Evolutionary conservation across 2,113 vertebrate species (phyloP).

Genomic region (Rostratula benghalensis): DNA sequence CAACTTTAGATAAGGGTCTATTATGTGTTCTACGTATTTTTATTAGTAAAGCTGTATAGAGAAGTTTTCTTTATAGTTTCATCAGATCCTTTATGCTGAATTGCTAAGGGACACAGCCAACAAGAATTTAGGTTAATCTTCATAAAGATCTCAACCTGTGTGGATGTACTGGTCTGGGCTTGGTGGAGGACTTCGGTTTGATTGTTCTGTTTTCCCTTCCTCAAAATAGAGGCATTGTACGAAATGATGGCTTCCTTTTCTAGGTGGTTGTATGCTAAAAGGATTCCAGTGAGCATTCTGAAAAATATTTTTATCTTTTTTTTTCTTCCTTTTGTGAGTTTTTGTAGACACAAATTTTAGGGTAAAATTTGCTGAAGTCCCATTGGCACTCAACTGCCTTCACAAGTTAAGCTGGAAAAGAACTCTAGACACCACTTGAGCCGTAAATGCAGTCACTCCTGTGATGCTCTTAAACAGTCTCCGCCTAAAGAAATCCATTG

Average conservation of each 20-base stretch:
- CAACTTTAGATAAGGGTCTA: not conserved
- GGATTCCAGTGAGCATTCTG: not conserved
- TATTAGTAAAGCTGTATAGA: not conserved
- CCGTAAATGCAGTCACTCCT: slow-evolving; percentile 19
- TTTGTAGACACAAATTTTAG: not conserved
- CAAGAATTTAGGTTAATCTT: not conserved
- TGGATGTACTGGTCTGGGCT: not conserved
- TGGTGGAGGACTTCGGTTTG: not conserved
- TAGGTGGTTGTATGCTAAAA: not conserved
- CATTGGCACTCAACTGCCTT: not conserved
- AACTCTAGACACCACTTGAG: slow-evolving; percentile 8
- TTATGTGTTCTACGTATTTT: not conserved
- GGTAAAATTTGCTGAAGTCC: not conserved
- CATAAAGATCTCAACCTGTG: not conserved
- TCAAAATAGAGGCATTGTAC: not conserved
- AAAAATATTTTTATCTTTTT: not conserved
- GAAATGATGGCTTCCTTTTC: not conserved
- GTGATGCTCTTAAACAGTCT: slow-evolving; percentile 31
- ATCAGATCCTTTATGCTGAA: not conserved
- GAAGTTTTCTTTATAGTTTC: not conserved
- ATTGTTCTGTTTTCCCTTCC: not conserved
- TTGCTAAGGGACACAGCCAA: not conserved
- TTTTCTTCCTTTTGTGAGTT: not conserved
- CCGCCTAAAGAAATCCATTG: slow-evolving; percentile 19
- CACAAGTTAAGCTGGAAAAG: slow-evolving; percentile 1